A percentile compares a stretch with the other conserved stretches of the same genome.
These are phyloP conservation scores for Neoascia interrupta DNA, from an alignment of 2,888 invertebrate genomes.

Conservation along the genomic window DNA sequence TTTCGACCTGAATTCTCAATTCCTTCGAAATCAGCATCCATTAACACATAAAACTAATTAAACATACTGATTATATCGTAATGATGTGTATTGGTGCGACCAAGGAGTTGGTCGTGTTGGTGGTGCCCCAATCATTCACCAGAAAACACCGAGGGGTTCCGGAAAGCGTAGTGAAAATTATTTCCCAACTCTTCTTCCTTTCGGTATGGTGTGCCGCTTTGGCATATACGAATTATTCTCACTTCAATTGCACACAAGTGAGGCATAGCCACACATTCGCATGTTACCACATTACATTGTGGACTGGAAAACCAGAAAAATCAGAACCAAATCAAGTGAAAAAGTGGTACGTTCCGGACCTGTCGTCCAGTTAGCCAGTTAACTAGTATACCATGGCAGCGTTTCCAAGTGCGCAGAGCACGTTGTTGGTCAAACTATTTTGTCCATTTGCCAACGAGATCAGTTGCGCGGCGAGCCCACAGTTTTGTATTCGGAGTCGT, in stretches of 20 bases:
- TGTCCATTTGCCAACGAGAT: constrained; percentile 67
- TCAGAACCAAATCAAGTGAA: constrained; percentile 67
- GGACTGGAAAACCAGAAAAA: constrained; percentile 61
- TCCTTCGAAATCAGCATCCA: constrained; percentile 45
- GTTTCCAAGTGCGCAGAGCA: constrained; percentile 32
- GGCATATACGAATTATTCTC: constrained; percentile 22
- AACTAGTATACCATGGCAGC: constrained; percentile 49
- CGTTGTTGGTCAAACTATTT: constrained; percentile 49
- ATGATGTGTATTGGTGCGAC: neutral
- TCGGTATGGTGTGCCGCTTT: constrained; percentile 3
- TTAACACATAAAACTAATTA: constrained; percentile 61
- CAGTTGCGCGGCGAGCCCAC: constrained; percentile 32
- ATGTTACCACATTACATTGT: constrained; percentile 64
- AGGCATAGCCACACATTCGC: neutral
- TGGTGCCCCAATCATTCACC: constrained; percentile 39
- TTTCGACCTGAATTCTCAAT: constrained; percentile 56
- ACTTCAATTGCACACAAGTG: neutral
- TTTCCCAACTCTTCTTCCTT: constrained; percentile 50
- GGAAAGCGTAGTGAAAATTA: constrained; percentile 52
- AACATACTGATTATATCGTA: constrained; percentile 35
- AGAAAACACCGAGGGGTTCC: constrained; percentile 20
- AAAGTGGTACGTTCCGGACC: constrained; percentile 67
- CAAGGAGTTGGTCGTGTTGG: neutral
- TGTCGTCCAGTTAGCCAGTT: constrained; percentile 63
- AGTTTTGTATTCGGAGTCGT: constrained; percentile 24